Evolutionary conservation across 1,140 invertebrate genomes (phyloP), one percentile per base, ranked within the genome.

Genomic region (Sycophaga agraensis): DNA sequence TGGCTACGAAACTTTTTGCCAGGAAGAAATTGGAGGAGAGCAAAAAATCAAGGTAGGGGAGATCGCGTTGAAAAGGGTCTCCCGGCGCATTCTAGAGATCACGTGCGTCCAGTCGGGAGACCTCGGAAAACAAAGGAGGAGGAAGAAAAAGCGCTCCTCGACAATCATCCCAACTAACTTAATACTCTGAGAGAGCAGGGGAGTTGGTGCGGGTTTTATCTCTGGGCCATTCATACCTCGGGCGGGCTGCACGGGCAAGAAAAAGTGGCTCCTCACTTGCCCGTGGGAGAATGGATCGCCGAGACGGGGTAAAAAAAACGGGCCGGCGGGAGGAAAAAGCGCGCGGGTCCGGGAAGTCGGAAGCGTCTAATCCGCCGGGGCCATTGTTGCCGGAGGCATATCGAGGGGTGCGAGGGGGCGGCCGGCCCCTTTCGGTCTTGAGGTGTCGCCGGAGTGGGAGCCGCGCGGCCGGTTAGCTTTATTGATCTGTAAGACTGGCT

Each of bases 401-500:
- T 80, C 77, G 77, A 81, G 76, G 73, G 75, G 63, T 65, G 57
- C 65, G 57, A 68, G 45, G 54, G 46, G 42, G 28, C 34, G 58
- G 66, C 51, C 34, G 67, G 59, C 31, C 39, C 59, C 48, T 19
- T 58, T 55, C 34, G 59, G 46, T 26, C 4, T 4, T 11, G 28
- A 11, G 11, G 28, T 11, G 28, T 6, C 28, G 28, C 28, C 28
- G 28, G 28, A 31, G 37, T 73, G 72, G 69, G 69, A 62, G 65
- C 66, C 64, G 61, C 62, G 65, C 67, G 67, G 68, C 66, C 70
- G 73, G 77, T 80, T 81, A 80, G 78, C 78, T 80, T 79, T 81
- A 81, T 81, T 81, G 79, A 81, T 80, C 79, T 80, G 79, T 79
- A 81, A 81, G 78, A 79, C 79, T 81, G 66, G 59, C 59, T 51